Evolutionary conservation across 2,888 invertebrate genomes (phyloP), one percentile per base, ranked within the genome.

Genomic region (Lampropteryx suffumata): DNA sequence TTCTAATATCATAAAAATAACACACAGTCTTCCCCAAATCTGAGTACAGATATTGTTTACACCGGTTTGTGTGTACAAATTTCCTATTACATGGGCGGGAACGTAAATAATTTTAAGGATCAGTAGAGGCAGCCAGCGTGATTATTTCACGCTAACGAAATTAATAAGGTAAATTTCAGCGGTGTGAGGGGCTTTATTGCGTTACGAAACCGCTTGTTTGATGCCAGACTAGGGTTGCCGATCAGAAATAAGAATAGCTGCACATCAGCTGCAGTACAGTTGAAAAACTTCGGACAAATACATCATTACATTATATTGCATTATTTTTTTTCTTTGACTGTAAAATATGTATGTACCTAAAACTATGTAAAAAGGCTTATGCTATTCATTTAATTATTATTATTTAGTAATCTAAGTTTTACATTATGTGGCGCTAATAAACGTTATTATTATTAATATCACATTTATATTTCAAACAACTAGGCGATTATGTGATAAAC

Each of bases 81-180:
- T 65, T 63, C 57, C 64, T 67, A 67, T 68, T 62, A 70, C 61
- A 46, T 61, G 66, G 62, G 65, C 66, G 65, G 71, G 67, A 65
- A 70, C 70, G 75, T 80, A 80, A 80, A 84, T 79, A 77, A 83
- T 79, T 81, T 81, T 66, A 79, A 78, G 77, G 78, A 80, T 81
- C 80, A 77, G 71, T 72, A 69, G 67, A 73, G 73, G 72, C 72
- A 74, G 71, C 72, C 72, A 71, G 67, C 70, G 76, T 76, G 81
- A 81, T 84, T 80, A 83, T 83, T 82, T 80, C 69, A 69, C 67
- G 77, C 71, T 82, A 81, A 82, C 79, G 67, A 84, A 84, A 84
- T 84, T 84, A 84, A 85, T 84, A 83, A 84, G 79, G 81, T 73
- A 68, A 79, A 77, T 79, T 79, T 77, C 70, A 71, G 69, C 71